Evolutionary conservation across 2,797 vertebrate species (phyloP).

Genomic region (Remorina albescens): DNA sequence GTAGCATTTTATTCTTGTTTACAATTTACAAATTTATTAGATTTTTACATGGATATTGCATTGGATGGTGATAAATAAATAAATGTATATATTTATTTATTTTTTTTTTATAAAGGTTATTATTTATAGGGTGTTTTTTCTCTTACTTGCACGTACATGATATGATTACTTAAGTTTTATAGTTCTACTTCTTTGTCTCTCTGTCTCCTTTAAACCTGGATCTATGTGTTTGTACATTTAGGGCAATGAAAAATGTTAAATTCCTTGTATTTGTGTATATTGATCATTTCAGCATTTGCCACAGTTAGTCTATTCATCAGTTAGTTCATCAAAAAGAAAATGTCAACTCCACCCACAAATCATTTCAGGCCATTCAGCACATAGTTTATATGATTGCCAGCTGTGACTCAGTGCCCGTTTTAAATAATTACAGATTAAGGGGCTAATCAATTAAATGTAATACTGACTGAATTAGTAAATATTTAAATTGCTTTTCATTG

Average conservation of each 20-base stretch:
- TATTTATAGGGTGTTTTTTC: too few species aligned
- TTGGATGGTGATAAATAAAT: not conserved
- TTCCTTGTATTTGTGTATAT: too few species aligned
- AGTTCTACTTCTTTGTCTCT: too few species aligned
- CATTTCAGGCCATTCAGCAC: not conserved
- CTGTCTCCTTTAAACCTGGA: not conserved
- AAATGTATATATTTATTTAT: too few species aligned
- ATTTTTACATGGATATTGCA: not conserved
- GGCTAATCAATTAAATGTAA: not conserved
- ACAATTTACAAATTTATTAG: not conserved
- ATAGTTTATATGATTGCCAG: not conserved
- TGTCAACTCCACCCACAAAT: not conserved
- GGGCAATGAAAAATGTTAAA: too few species aligned
- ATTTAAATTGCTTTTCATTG: not conserved
- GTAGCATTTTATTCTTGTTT: not conserved
- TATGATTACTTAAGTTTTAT: not conserved
- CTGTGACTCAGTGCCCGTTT: not conserved
- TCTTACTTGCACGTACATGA: too few species aligned
- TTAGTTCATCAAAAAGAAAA: not conserved
- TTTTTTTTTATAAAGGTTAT: too few species aligned
- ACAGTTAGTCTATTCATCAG: not conserved
- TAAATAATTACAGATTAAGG: not conserved
- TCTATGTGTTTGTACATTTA: not conserved
- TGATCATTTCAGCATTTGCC: not conserved
- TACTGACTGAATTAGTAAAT: not conserved